These are phyloP conservation scores for Notamacropus eugenii DNA, from an alignment of 2,797 vertebrate species.

Conservation along the genomic window DNA sequence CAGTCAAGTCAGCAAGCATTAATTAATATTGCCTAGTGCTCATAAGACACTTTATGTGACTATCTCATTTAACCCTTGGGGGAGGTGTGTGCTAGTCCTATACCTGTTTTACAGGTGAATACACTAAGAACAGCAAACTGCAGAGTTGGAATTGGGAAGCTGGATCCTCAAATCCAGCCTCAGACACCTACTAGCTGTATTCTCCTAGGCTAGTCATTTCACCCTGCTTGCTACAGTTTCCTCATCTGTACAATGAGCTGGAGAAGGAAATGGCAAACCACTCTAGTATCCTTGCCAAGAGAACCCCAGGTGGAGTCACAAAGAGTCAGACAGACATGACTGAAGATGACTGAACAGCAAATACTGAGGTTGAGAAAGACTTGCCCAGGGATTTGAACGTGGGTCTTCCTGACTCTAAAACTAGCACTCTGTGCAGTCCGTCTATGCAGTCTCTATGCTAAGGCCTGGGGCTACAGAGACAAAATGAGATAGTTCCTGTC, in stretches of 20 bases:
- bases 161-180: neutral
- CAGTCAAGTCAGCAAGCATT: too few relatives aligned
- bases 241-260: neutral
- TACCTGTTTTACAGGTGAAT: too few relatives aligned
- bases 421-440: too few relatives aligned
- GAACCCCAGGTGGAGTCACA: neutral
- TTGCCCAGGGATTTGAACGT: neutral
- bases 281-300: neutral
- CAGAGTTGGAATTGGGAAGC: neutral
- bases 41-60: neutral
- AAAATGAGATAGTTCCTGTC: too few relatives aligned
- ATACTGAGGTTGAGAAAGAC: neutral
- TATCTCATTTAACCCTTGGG: neutral
- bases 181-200: neutral
- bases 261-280: neutral
- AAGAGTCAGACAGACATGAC: too few relatives aligned
- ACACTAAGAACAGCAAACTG: too few relatives aligned
- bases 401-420: too few relatives aligned
- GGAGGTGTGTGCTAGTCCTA: neutral
- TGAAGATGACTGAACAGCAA: neutral
- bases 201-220: neutral
- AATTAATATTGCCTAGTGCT: too few relatives aligned
- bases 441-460: too few relatives aligned
- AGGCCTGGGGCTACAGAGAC: neutral
- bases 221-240: neutral